These are phyloP conservation scores for Stenotaenia linearis DNA, from an alignment of 2,888 invertebrate genomes.

Conservation along the genomic window DNA sequence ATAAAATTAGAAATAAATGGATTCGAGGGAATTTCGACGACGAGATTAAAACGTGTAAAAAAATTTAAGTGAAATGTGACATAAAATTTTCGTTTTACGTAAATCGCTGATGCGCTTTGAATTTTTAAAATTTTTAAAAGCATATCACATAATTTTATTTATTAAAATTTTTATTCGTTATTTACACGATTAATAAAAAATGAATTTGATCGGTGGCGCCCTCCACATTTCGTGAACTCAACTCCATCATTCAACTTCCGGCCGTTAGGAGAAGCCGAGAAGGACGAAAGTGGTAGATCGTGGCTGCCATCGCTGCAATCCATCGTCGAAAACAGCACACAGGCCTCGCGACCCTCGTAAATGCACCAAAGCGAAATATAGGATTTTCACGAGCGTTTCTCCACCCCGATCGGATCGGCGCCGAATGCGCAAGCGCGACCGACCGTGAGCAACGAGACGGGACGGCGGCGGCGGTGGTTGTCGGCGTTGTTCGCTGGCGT, in stretches of 20 bases:
- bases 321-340: neutral
- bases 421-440: neutral
- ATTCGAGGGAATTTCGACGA: too few species aligned
- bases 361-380: neutral
- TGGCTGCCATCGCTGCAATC: neutral
- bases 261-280: conserved; percentile 1
- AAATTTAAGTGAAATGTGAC: too few species aligned
- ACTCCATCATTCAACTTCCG: neutral
- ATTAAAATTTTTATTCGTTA: too few species aligned
- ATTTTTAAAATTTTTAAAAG: too few species aligned
- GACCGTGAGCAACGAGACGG: neutral
- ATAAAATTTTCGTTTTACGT: too few species aligned
- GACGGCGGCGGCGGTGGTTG: neutral
- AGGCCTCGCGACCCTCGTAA: too few species aligned
- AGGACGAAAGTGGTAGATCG: neutral
- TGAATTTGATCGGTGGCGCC: neutral
- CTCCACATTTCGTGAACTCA: neutral
- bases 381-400: neutral
- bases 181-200: too few species aligned
- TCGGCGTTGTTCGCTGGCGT: neutral
- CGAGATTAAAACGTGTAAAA: too few species aligned
- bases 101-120: too few species aligned
- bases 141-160: too few species aligned
- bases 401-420: neutral
- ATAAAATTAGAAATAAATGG: too few species aligned